Base-by-base conservation (phyloP, 2,113 vertebrate genomes). In the Octodon degus region DNA sequence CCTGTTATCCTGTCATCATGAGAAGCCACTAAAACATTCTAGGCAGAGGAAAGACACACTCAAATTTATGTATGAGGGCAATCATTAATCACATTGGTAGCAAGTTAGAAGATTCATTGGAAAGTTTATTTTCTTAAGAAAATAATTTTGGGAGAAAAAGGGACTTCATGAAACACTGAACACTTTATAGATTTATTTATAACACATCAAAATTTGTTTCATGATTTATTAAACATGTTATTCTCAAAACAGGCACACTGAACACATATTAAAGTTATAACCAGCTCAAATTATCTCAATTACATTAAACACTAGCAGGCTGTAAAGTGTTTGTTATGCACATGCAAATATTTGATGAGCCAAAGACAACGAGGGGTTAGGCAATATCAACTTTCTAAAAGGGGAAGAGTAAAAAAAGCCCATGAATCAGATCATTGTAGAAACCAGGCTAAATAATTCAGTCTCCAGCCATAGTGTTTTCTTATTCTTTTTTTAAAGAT, bases 391-490 rank as follows among this genome's bases (percentile, higher is more conserved):
- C 43, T 93, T 0, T 79, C 47, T 40, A 84, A 90, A 95, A 86
- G 7, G 60, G 32, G 91, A 89, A 83, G n/a, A 84, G 72, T 72
- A n/a, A 94, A 94, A 34, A 70, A 70, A 90, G 53, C 62, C 89
- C 50, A 0, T 83, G 53, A 92, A 94, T 95, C 47, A 94, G 83
- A 91, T 94, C 40, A 30, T 24, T 37, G 22, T 68, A 24, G 47
- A 97, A 95, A 89, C 58, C 90, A 96, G 85, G 14, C 58, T 97
- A 90, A 97, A 94, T 92, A 97, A 96, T 97, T 97, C 40, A 83
- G 50, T 86, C 53, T 91, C 83, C 55, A 70, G 37, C 47, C n/a
- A 53, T 5, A 65, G 27, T 90, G 50, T 87, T 94, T 91, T 76
- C 87, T 74, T 80, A 25, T 30, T 72, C 14, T 90, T 95, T 95